Evolutionary conservation across 2,113 vertebrate species (phyloP), one percentile per base, ranked within the genome.

Genomic region (Siniperca knerii): DNA sequence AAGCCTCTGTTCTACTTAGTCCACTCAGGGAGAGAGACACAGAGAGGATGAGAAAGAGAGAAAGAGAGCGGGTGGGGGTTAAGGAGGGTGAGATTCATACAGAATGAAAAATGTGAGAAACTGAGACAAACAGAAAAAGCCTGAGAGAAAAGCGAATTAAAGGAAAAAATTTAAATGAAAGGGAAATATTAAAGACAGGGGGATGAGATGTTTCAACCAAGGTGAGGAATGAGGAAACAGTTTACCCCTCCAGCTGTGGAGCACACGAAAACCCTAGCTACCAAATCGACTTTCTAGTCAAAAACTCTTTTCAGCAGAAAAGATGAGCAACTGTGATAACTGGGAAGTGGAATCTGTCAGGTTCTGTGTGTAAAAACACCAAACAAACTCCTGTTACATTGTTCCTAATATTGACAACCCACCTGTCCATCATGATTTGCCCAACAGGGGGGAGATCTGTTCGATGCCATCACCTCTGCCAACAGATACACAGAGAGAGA

Each of bases 401-500:
- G 67, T 37, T 64, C 35, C 64, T 46, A 7, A 54, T 8, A 35
- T 58, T 85, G 40, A 87, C 60, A 25, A 10, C 57, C 37, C 44
- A 0, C n/a, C 75, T 10, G 2, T 42, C 77, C 25, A 5, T 77
- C 37, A 1, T 67, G 33, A 54, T 87, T 33, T 76, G 23, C 88
- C 84, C 72, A 61, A 29, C 93, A 99, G 98, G 98, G 98, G 20
- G 98, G 98, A 71, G 98, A 99, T 90, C 97, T 99, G 85, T 99
- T 99, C 44, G 98, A 99, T 84, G 98, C 98, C 90, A 99, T 99
- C 90, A 99, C 98, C 62, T 99, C 98, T 69, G 97, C 98, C 84
- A 99, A 97, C 95, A 98, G 99, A 89, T 99, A 99, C 89, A 99
- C 98, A 0, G 98, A 99, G 90, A 93, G 98, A 11, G 98, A 99